Evolutionary conservation across 2,888 invertebrate genomes (phyloP), one percentile per base, ranked within the genome.

Genomic region (Entomobrya proxima): DNA sequence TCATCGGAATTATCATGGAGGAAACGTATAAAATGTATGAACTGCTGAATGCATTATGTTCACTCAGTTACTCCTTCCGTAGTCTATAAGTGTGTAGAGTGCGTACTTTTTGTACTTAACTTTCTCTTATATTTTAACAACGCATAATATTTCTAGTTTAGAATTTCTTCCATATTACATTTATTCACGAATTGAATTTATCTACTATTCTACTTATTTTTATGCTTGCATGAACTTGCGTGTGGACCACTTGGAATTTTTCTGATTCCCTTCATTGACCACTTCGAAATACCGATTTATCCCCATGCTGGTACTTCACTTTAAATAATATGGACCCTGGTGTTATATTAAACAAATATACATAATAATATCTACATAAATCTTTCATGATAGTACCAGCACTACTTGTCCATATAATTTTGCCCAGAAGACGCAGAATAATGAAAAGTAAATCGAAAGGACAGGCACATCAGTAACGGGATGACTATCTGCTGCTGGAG

Each of bases 241-340:
- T 40, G n/a, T 64, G 35, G 81, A 74, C 52, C 78, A 85, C 83
- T 87, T 75, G 79, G 75, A 87, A 79, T 79, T 76, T 83, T 55
- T 30, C 76, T 58, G 32, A 81, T 88, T 86, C 78, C 84, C 87
- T 88, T 82, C 87, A 88, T 87, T 86, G 87, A 87, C 88, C 82
- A 86, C 84, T 88, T 86, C 69, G 84, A 86, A 86, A 82, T 82
- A 85, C 67, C 80, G 82, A 83, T 81, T 88, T 87, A 74, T 86
- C 84, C 78, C 84, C 67, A 69, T 83, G 78, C 83, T 75, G 76
- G 55, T 85, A 30, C 67, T 50, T 37, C 61, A 64, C 27, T 69
- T 69, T 40, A 27, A 69, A 37, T 67, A 37, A 67, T 37, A 58
- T 58, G 32, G 27, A 30, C 32, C 58, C 30, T n/a, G n/a, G 32